Evolutionary conservation across 2,113 vertebrate species (phyloP).

Genomic region (Xyliphius kryptos): DNA sequence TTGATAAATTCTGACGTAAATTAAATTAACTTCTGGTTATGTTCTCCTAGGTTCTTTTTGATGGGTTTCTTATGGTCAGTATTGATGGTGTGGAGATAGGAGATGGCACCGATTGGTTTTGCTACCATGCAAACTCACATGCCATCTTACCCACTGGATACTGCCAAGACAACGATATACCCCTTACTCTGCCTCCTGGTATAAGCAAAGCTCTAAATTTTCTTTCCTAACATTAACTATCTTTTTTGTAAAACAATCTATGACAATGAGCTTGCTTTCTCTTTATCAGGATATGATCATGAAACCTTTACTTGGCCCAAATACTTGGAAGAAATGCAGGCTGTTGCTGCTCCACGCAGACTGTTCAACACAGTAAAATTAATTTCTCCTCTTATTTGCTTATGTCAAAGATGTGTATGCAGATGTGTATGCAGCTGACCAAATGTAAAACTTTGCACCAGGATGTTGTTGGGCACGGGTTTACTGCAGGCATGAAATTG

Average conservation of each 20-base stretch:
- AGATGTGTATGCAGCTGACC: too few relatives aligned
- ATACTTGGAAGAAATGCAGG: constrained; percentile 75
- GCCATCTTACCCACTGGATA: constrained; percentile 82
- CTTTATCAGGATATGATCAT: constrained; percentile 66
- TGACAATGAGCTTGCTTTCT: background rate
- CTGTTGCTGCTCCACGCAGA: constrained; percentile 68
- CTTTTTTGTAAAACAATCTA: background rate
- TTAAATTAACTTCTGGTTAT: too few relatives aligned
- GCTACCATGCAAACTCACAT: constrained; percentile 88
- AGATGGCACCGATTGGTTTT: constrained; percentile 82
- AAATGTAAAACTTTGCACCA: constrained; percentile 39
- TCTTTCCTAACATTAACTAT: background rate
- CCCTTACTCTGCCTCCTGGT: constrained; percentile 82
- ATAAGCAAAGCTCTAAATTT: background rate
- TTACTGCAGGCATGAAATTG: constrained; percentile 83
- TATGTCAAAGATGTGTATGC: too few relatives aligned
- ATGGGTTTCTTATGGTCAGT: constrained; percentile 89
- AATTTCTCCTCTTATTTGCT: background rate
- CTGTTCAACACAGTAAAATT: constrained; percentile 86
- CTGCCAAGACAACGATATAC: constrained; percentile 79
- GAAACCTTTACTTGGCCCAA: constrained; percentile 75
- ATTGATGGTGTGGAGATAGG: constrained; percentile 75
- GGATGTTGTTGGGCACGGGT: constrained; percentile 84
- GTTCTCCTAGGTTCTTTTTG: too few relatives aligned
- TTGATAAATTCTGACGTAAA: too few relatives aligned